These are phyloP conservation scores for Bugulina stolonifera DNA, from an alignment of 2,888 invertebrate genomes.

Conservation along the genomic window DNA sequence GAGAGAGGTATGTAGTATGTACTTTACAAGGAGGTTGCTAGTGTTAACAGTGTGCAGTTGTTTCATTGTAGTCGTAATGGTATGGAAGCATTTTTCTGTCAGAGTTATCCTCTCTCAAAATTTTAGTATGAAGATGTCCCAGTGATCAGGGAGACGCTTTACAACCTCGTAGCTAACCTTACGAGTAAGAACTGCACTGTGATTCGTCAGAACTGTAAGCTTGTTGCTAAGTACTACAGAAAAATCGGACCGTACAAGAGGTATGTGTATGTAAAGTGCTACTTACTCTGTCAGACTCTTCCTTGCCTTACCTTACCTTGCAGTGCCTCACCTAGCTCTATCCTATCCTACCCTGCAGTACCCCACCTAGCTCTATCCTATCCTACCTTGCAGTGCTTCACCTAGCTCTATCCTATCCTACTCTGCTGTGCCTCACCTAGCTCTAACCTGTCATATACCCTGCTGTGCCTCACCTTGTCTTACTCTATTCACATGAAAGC, in stretches of 20 bases:
- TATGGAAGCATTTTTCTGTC: too few relatives aligned
- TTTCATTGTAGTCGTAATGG: too few relatives aligned
- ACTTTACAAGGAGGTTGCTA: not conserved
- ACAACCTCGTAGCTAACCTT: not conserved
- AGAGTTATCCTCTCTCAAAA: too few relatives aligned
- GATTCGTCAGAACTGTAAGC: not conserved
- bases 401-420: too few relatives aligned
- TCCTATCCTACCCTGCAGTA: too few relatives aligned
- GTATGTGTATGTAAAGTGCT: not conserved
- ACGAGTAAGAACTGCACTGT: not conserved
- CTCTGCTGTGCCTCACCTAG: too few relatives aligned
- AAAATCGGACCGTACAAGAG: constrained; percentile 10
- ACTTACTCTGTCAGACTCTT: not conserved
- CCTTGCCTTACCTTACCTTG: not conserved
- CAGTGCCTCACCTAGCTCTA: too few relatives aligned
- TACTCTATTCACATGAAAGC: too few relatives aligned
- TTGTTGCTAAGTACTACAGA: constrained; percentile 15
- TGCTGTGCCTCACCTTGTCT: too few relatives aligned
- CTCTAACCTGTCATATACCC: too few relatives aligned
- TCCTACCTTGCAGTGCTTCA: too few relatives aligned
- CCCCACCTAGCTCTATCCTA: too few relatives aligned
- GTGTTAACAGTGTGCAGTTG: not conserved
- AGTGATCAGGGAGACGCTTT: not conserved
- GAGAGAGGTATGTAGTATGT: not conserved
- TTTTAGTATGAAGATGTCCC: not conserved